Conservation (phyloP, 2,888 invertebrate genomes). For the Epirrhoe alternata region DNA sequence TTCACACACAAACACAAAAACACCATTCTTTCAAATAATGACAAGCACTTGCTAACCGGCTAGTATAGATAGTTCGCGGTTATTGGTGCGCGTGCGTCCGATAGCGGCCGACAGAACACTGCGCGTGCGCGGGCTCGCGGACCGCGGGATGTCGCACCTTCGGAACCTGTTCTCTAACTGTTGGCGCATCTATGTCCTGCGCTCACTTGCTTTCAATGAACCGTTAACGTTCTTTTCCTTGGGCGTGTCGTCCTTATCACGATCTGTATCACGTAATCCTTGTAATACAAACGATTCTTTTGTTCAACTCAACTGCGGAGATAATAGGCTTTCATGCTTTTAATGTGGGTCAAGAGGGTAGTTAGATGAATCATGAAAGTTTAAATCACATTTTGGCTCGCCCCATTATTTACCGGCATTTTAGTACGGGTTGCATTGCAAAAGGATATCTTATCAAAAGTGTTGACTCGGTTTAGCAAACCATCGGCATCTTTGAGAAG, state of each 20-base stretch:
- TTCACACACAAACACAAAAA: conserved; percentile 58
- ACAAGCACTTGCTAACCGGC: conserved; percentile 36
- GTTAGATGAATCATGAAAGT: too few species aligned
- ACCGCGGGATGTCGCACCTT: conserved; percentile 69
- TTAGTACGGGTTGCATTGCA: too few species aligned
- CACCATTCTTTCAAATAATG: conserved; percentile 49
- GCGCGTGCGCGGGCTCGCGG: conserved; percentile 61
- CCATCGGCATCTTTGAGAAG: too few species aligned
- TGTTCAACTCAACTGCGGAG: neutral
- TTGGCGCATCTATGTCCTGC: conserved; percentile 51
- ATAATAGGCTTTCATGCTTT: too few species aligned
- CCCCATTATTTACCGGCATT: too few species aligned
- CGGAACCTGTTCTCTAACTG: conserved; percentile 74
- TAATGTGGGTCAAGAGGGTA: too few species aligned
- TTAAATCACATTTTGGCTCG: too few species aligned
- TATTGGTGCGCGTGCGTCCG: conserved; percentile 66
- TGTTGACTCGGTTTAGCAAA: too few species aligned
- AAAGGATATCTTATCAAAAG: too few species aligned
- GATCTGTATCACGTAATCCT: conserved; percentile 62
- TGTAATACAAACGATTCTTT: conserved; percentile 38
- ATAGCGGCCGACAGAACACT: conserved; percentile 77
- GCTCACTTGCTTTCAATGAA: conserved; percentile 81
- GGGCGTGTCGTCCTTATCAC: conserved; percentile 68
- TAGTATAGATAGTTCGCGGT: conserved; percentile 52
- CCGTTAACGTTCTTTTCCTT: conserved; percentile 79